phyloP scores from a whole-genome alignment of 2,797 vertebrate species.

The Carduelis carduelis region DNA sequence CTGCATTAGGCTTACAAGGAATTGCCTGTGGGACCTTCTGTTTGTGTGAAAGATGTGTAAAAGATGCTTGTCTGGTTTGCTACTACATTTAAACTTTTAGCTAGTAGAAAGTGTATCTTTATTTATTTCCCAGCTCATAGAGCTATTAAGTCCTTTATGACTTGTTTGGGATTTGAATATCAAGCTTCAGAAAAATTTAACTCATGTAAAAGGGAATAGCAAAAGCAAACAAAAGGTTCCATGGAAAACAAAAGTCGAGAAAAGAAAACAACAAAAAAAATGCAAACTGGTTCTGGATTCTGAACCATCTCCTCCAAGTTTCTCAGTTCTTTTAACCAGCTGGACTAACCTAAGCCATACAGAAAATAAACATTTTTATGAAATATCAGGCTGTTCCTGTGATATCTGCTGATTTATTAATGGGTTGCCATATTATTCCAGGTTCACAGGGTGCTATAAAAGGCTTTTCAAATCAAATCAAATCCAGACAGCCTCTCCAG shows the following conservation, averaged over 20 bases:
- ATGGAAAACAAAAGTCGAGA: not conserved
- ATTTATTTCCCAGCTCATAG: not conserved
- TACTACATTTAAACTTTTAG: not conserved
- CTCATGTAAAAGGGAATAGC: constrained; percentile 8
- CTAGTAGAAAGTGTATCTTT: not conserved
- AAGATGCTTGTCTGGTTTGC: not conserved
- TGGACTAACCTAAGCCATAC: not conserved
- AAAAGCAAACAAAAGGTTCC: not conserved
- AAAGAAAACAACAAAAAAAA: not conserved
- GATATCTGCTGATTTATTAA: not conserved
- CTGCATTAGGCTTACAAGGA: not conserved
- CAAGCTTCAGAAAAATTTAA: not conserved
- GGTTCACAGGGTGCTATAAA: constrained; percentile 2
- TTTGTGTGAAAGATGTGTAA: not conserved
- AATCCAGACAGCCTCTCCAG: not conserved
- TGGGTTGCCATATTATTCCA: not conserved
- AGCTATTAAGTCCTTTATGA: not conserved
- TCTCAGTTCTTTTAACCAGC: not conserved
- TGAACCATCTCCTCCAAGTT: not conserved
- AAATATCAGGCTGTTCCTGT: not conserved
- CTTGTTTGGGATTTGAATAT: not conserved
- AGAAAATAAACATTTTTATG: not conserved
- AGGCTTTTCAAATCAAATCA: constrained; percentile 9
- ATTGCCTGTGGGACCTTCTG: not conserved
- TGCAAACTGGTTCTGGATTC: fast-evolving